Evolutionary conservation across 2,888 invertebrate species (phyloP).

Genomic region (Protodeltote pygarga): DNA sequence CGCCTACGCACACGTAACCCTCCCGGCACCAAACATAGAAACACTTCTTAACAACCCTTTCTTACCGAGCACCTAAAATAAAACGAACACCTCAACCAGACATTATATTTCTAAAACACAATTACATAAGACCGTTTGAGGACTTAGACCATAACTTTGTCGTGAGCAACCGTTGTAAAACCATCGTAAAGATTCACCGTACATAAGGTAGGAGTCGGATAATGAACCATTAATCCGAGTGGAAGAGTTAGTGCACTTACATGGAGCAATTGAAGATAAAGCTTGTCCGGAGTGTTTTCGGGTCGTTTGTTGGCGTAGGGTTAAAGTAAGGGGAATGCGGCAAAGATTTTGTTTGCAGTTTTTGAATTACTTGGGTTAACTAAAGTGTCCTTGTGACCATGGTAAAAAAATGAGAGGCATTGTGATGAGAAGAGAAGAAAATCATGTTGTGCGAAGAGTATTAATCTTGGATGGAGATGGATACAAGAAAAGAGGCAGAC

Average conservation of each 20-base stretch:
- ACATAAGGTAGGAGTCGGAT: conserved; percentile 29
- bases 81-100: conserved; percentile 13
- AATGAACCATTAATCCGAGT: conserved; percentile 53
- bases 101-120: conserved; percentile 51
- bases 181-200: conserved; percentile 47
- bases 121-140: conserved; percentile 46
- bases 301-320: conserved; percentile 20
- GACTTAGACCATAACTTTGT: conserved; percentile 43
- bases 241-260: conserved; percentile 48
- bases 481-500: too few relatives aligned
- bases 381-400: too few relatives aligned
- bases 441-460: too few relatives aligned
- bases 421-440: too few relatives aligned
- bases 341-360: background rate
- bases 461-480: too few relatives aligned
- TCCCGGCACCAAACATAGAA: too few relatives aligned
- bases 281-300: conserved; percentile 29
- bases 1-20: too few relatives aligned
- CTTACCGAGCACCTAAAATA: too few relatives aligned
- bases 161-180: conserved; percentile 42
- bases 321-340: conserved; percentile 12
- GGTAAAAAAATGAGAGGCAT: too few relatives aligned
- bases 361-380: too few relatives aligned
- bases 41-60: conserved; percentile 7
- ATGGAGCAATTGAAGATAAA: conserved; percentile 40